Evolutionary conservation across 2,888 invertebrate species (phyloP), one percentile per base, ranked within the genome.

Genomic region (Bembecia ichneumoniformis): DNA sequence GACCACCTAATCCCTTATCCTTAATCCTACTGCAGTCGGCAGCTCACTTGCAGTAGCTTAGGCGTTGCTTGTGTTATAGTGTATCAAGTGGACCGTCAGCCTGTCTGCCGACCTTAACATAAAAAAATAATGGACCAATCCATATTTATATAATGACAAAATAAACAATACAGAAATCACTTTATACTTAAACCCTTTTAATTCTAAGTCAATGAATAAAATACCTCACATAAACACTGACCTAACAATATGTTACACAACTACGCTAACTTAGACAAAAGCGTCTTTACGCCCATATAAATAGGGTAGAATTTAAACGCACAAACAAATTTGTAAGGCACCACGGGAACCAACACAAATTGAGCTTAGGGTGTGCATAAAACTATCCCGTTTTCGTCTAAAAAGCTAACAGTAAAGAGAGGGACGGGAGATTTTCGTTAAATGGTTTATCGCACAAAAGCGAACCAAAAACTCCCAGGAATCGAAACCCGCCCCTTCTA

Each of bases 381-480:
- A 46, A 4, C 47, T 11, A 35, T 20, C 40, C 15, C n/a, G 46
- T 13, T 40, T 15, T 36, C 20, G 49, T 16, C n/a, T 15, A 50
- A 28, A 46, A 36, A 46, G 40, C 10, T 28, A 47, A 16, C 3
- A 17, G 11, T 0, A 16, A 44, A 2, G 44, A 3, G 16, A 58
- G 52, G 58, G 52, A 55, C 51, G 53, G 65, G 46, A 58, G 79
- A 52, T 74, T 79, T 55, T n/a, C 9, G 17, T 63, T 61, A 48
- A 55, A 46, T 73, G 77, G 80, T 35, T 50, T 53, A 15, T 20
- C 51, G 59, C 64, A 81, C 78, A 82, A 80, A 79, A 82, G 78
- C 77, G 60, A 56, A 58, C 63, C 68, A 69, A 81, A 82, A 82
- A 82, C 76, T 28, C 76, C 81, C 75, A 77, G 40, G 40, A 14